Evolutionary conservation across 2,888 invertebrate species (phyloP), one percentile per base, ranked within the genome.

Genomic region (Ormyrus rosae): DNA sequence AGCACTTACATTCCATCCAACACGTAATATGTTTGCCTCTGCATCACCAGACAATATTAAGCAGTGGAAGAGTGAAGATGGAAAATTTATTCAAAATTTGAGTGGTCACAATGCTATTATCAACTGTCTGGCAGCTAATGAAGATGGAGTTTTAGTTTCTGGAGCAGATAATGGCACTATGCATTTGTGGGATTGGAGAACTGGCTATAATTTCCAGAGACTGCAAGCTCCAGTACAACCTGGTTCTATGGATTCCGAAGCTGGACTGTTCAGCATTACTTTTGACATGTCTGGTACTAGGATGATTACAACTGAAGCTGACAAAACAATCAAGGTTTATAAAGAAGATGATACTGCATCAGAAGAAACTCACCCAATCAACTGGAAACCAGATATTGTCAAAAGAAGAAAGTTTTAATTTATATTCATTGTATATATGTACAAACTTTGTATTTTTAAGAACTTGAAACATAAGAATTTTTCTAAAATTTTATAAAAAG

Each of bases 261-360:
- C 98, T 19, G 99, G 99, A 61, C 96, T 99, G 83, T 99, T 98
- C 92, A 95, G 99, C 73, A 96, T 98, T 94, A 95, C 95, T 0
- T 99, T 96, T 91, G 99, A 99, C 91, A 95, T 96, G 84, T 97
- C 98, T n/a, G 98, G 98, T 46, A 95, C 96, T 0, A 94, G 99
- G 34, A 94, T 99, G 82, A 96, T 99, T 85, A 98, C 99, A 0
- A 96, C 97, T 0, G 99, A 99, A 91, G 99, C 99, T 0, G 99
- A 99, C 91, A 99, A 99, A 92, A 99, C 99, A 0, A 97, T 99
- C 85, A 99, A 99, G 93, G 96, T 99, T 83, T 99, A 99, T 92
- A 97, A 96, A 89, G 99, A 99, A 91, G 99, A 99, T 90, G 98
- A 98, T 10, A 94, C 95, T 45, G 99, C 99, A 93, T 96, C 96